Evolutionary conservation across 2,113 vertebrate genomes (phyloP).

Genomic region (Tachysurus vachellii): DNA sequence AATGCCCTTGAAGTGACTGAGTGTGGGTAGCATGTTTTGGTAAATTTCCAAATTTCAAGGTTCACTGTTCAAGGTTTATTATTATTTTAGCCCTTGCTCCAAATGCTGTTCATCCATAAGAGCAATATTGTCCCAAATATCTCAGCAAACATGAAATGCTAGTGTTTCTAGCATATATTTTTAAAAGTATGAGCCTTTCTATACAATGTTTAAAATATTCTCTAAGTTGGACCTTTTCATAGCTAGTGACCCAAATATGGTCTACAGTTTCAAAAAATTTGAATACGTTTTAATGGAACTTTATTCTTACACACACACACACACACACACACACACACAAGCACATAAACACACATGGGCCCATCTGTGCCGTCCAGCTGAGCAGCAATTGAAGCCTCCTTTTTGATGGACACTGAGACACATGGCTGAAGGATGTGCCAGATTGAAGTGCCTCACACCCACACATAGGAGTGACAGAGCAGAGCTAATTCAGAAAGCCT

Average conservation of each 20-base stretch:
- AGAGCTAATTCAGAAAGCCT: constrained; percentile 63
- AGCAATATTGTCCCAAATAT: background rate
- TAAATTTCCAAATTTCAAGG: background rate
- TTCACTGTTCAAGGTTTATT: background rate
- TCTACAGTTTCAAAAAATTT: background rate
- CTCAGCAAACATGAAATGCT: background rate
- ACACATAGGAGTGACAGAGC: constrained; percentile 54
- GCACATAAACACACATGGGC: constrained; percentile 3
- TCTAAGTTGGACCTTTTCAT: background rate
- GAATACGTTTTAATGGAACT: background rate
- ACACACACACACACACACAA: constrained; percentile 10
- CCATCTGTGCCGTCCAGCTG: constrained; percentile 46
- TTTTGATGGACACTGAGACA: constrained; percentile 61
- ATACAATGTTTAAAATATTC: background rate
- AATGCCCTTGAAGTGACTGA: background rate
- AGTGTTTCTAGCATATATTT: background rate
- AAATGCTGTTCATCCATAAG: background rate
- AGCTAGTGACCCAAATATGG: background rate
- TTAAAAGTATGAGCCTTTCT: background rate
- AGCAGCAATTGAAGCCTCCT: constrained; percentile 29
- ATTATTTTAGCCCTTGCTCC: background rate
- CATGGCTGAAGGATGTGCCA: constrained; percentile 59
- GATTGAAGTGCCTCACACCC: constrained; percentile 43
- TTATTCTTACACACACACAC: background rate
- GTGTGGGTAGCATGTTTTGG: background rate